These are phyloP conservation scores for Dinomys branickii DNA, from an alignment of 2,113 vertebrate species.

Conservation along the genomic window DNA sequence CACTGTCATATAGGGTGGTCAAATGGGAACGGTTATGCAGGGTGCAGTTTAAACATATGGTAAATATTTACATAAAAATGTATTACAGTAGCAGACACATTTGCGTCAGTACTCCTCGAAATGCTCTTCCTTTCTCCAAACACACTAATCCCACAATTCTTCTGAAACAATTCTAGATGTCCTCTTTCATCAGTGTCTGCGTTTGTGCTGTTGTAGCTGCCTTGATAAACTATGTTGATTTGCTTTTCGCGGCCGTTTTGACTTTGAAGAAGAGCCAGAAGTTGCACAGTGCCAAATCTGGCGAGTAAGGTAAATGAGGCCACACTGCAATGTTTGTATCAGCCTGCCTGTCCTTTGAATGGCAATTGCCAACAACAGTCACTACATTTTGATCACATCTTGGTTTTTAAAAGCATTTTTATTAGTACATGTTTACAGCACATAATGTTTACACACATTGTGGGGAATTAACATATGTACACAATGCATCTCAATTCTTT, in stretches of 20 bases:
- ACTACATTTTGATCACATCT: not conserved
- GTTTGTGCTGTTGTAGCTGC: not conserved
- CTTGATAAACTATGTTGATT: not conserved
- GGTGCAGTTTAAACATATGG: not conserved
- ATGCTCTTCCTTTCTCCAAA: not conserved
- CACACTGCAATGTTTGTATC: not conserved
- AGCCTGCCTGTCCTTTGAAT: not conserved
- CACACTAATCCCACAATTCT: not conserved
- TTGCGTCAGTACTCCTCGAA: not conserved
- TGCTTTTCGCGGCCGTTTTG: not conserved
- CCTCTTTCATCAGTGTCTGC: not conserved
- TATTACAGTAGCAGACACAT: not conserved
- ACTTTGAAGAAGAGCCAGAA: too few species aligned
- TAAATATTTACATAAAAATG: not conserved
- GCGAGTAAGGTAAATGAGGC: not conserved
- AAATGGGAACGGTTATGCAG: not conserved
- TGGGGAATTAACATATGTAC: not conserved
- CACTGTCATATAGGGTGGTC: too few species aligned
- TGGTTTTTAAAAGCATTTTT: too few species aligned
- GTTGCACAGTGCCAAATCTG: not conserved
- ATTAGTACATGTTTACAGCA: not conserved
- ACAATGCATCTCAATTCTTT: not conserved
- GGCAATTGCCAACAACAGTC: not conserved
- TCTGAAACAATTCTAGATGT: not conserved
- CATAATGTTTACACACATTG: not conserved